Base-by-base conservation (phyloP, 2,797 vertebrate genomes). In the Taenioides sp. region DNA sequence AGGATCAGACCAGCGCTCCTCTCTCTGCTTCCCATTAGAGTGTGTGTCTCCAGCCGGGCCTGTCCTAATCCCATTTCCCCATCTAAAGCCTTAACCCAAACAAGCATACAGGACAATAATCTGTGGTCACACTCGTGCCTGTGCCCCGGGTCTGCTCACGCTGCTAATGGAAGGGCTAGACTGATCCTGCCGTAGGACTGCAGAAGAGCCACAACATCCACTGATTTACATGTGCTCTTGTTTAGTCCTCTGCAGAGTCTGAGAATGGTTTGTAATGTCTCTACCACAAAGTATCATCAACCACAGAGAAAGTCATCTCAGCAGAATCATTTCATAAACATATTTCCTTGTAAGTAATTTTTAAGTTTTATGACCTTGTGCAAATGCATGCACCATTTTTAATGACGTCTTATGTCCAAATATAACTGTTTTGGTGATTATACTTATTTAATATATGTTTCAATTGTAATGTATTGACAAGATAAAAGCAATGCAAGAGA, bases 51-150 rank as follows among this genome's bases (percentile, higher is more conserved):
- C 89, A 92, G 88, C 86, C 87, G 82, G 91, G 91, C 83, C 91
- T 85, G 75, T 87, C 90, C 90, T 94, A 93, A 94, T 94, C 93
- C 93, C 91, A 94, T 93, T 94, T 93, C 90, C 91, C 88, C 92
- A 92, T 92, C 91, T 92, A 92, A 93, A 94, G 91, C 93, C 90
- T 91, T 91, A 94, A 92, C 91, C 91, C 91, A 94, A 93, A 94
- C 90, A 94, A 92, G 89, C 89, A 88, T 85, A 80, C 90, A 85
- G 90, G 90, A 92, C 91, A 91, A 90, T 93, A 93, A 93, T 94
- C 91, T 92, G 87, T 74, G 86, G 90, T 92, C 90, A 91, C 91
- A 92, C 89, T 91, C 91, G 87, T 88, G 88, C 86, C 82, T 82
- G 80, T 82, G 85, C 85, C 90, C 77, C 68, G 72, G 83, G 88